phyloP scores from a whole-genome alignment of 1,140 invertebrate genomes.

The Bathynomus jamesi region DNA sequence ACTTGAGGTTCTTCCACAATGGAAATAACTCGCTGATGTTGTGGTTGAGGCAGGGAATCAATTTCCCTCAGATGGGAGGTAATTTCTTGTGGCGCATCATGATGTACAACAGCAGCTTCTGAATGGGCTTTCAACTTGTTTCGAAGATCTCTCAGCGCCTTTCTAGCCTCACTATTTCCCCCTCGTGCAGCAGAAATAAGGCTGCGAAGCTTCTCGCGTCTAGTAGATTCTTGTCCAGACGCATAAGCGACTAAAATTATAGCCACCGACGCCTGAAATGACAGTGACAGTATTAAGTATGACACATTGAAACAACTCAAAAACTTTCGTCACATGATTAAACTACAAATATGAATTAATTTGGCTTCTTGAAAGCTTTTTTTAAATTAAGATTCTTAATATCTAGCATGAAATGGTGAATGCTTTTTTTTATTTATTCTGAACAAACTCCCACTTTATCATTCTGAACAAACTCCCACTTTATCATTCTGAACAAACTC shows the following conservation, averaged over 20 bases:
- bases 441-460: too few relatives aligned
- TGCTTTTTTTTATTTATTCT: too few relatives aligned
- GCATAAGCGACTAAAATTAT: background rate
- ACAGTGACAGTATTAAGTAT: too few relatives aligned
- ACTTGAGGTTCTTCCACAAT: background rate
- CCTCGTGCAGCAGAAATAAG: background rate
- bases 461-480: too few relatives aligned
- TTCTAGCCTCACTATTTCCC: background rate
- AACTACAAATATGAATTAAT: too few relatives aligned
- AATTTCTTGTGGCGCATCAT: background rate
- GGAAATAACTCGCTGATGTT: background rate
- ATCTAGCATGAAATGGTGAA: too few relatives aligned
- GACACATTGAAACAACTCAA: too few relatives aligned
- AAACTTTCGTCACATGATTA: too few relatives aligned
- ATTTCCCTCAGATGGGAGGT: background rate
- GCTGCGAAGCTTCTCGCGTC: background rate
- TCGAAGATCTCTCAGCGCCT: background rate
- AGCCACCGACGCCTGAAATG: background rate
- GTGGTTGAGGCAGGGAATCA: background rate
- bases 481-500: too few relatives aligned
- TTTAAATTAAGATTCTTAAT: too few relatives aligned
- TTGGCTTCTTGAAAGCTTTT: too few relatives aligned
- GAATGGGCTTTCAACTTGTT: background rate
- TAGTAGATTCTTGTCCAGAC: background rate
- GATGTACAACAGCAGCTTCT: background rate